Evolutionary conservation across 2,797 vertebrate genomes (phyloP), one percentile per base, ranked within the genome.

Genomic region (Synanceia verrucosa): DNA sequence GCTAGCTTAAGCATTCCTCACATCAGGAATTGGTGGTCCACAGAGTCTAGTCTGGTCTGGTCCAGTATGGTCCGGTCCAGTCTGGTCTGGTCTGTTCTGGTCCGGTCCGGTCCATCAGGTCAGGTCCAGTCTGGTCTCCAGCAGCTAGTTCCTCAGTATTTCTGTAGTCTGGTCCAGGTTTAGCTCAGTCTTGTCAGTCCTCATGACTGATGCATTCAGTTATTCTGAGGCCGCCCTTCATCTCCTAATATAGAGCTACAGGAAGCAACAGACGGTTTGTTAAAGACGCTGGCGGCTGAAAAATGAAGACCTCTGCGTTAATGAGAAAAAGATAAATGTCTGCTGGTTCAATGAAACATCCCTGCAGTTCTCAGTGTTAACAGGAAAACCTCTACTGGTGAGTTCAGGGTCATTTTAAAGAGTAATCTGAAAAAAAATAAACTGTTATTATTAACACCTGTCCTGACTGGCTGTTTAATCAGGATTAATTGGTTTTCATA

Each of bases 221-320:
- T 92, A 89, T 87, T 91, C 84, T 86, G 50, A 87, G 86, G 83
- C 66, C 79, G 80, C 50, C 61, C 63, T 64, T 58, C 73, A 47
- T 81, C 70, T 89, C 86, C 85, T 88, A 86, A 91, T 89, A 88
- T 88, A 86, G 89, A 84, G 70, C 82, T 48, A 71, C 60, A 55
- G 81, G 76, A 77, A 83, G 83, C 74, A 72, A 31, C 52, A 16
- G 44, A 58, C 48, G 36, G 24, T 72, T 74, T 67, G 81, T 74
- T 69, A 28, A 60, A 72, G 70, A 36, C 18, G 47, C 73, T 46
- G 4, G 37, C n/a, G 26, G 76, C 72, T 82, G 82, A 84, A 52
- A 78, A 34, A 82, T 79, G 82, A 55, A 56, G 50, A 72, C 65
- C 9, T 28, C 31, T 31, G 65, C 48, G 5, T 65, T 88, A 88